Percentiles rank a stretch among this genome's conserved stretches.
Evolutionary conservation across 2,113 vertebrate species (phyloP).

Genomic region (Meleagris gallopavo): DNA sequence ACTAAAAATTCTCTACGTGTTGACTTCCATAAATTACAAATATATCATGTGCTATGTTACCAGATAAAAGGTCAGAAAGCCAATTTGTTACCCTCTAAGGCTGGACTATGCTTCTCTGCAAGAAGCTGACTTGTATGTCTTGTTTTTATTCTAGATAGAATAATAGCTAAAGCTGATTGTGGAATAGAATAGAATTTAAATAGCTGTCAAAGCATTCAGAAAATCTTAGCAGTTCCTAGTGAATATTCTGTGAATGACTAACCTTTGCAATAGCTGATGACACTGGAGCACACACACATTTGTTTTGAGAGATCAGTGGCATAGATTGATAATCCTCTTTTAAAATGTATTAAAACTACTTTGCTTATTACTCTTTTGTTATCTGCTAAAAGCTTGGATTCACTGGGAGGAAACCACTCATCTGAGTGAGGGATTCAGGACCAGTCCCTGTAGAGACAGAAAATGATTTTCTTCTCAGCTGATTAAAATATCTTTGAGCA

Average conservation of each 20-base stretch:
- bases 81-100: constrained; percentile 58
- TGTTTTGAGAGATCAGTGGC: constrained; percentile 9
- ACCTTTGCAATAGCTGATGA: neutral
- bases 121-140: constrained; percentile 6
- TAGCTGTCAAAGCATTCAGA: neutral
- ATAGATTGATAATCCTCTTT: constrained; percentile 2
- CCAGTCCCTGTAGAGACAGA: neutral
- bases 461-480: constrained; percentile 26
- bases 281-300: neutral
- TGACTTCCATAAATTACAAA: constrained; percentile 76
- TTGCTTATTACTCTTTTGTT: constrained; percentile 18
- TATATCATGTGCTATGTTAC: constrained; percentile 56
- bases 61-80: constrained; percentile 72
- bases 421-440: neutral
- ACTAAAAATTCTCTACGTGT: constrained; percentile 26
- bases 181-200: constrained; percentile 8
- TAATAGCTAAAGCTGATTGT: neutral
- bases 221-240: neutral
- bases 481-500: constrained; percentile 20
- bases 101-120: constrained; percentile 34
- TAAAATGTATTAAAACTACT: constrained; percentile 18
- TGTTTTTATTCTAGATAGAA: neutral
- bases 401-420: neutral
- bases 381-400: constrained; percentile 13
- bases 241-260: constrained; percentile 8